These are phyloP conservation scores for Strigamia crassipes DNA, from an alignment of 2,888 invertebrate genomes.

Conservation along the genomic window DNA sequence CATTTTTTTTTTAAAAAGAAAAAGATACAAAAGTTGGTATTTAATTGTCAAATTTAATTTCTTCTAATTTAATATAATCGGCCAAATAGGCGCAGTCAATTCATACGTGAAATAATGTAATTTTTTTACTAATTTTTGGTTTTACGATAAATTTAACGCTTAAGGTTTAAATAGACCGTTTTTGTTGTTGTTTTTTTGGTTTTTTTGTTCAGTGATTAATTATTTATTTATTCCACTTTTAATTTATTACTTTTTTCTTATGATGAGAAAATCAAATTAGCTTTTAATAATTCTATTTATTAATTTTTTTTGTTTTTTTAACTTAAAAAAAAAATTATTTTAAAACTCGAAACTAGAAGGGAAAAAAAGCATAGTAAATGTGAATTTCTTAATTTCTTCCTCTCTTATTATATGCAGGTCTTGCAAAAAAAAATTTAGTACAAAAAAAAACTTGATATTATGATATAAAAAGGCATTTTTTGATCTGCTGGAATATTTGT, in stretches of 20 bases:
- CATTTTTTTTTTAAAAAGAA: conserved; percentile 22
- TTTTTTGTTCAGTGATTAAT: background rate
- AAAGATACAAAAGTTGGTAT: background rate
- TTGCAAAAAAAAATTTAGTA: conserved; percentile 2
- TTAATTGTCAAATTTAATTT: conserved; percentile 6
- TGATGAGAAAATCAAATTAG: background rate
- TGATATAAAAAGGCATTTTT: conserved; percentile 1
- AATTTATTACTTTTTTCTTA: background rate
- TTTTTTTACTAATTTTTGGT: background rate
- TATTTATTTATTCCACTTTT: conserved; percentile 8
- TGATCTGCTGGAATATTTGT: conserved; percentile 37
- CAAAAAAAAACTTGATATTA: conserved; percentile 24
- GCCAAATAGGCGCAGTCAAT: background rate
- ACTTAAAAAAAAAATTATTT: background rate
- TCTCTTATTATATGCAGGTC: background rate
- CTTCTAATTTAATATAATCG: background rate
- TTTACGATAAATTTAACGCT: background rate
- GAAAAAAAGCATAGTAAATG: conserved; percentile 13
- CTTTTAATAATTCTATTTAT: background rate
- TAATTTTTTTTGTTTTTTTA: background rate
- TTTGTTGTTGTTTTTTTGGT: background rate
- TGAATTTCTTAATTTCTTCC: conserved; percentile 5
- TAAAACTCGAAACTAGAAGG: background rate
- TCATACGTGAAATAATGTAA: conserved; percentile 8
- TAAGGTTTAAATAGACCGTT: background rate